Evolutionary conservation across 2,888 invertebrate species (phyloP), one percentile per base, ranked within the genome.

Genomic region (Catocala nupta): DNA sequence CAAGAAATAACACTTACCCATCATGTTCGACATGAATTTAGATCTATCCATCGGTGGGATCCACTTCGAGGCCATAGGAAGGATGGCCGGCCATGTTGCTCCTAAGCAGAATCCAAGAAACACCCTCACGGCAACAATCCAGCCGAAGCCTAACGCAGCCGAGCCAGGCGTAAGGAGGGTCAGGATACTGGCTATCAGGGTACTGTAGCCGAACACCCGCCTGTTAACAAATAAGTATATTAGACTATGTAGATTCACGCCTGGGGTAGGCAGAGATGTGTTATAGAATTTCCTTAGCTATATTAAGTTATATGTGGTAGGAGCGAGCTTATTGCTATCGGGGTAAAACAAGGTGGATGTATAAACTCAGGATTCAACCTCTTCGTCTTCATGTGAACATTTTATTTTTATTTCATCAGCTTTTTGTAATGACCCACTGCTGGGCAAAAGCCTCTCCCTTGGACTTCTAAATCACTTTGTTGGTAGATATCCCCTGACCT

Each of bases 41-140:
- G 98, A 98, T 73, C 99, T 96, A 86, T 99, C 99, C 95, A 97
- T 96, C 10, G 98, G 98, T 7, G 99, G 99, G 64, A 99, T 97
- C 99, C 99, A 99, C 70, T 97, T 96, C 7, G 98, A 97, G 45
- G 98, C 98, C 95, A 99, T 96, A 5, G 98, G 97, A 65, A 98
- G 97, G 82, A 99, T 98, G 6, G 98, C 97, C 0, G 99, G 99
- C 97, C 98, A 99, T 8, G 98, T 97, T 11, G 97, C 98, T 55
- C 98, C 97, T 89, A 98, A 95, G 85, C 97, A 95, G 80, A 98
- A 96, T 55, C 98, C 98, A 34, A 97, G 95, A 5, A 97, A 75
- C 5, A 97, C 96, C 65, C 99, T 95, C 8, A 97, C 92, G 10
- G 96, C 94, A 53, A 98, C 95, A 25, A 98, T 93, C 71, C 96